A percentile compares a stretch with the other conserved stretches of the same genome.
phyloP scores from a whole-genome alignment of 2,797 vertebrate species.

The Micropoecilia bifurca region DNA sequence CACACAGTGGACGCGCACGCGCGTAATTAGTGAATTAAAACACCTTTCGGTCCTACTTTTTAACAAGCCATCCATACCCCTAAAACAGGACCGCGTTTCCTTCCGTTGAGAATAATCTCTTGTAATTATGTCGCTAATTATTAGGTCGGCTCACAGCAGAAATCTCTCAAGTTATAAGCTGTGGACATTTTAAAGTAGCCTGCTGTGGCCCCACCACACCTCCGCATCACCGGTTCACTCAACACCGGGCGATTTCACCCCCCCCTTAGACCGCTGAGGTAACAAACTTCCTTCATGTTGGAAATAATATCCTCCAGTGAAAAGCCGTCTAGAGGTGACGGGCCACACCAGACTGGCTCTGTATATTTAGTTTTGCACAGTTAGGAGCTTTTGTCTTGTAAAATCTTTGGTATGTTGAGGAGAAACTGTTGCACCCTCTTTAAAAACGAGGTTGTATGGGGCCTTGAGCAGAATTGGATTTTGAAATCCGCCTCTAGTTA shows the following conservation, averaged over 20 bases:
- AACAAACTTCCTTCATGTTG: slow-evolving; percentile 19
- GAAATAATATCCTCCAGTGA: slow-evolving; percentile 48
- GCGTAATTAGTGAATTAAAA: slow-evolving; percentile 3
- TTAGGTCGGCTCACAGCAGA: slow-evolving; percentile 35
- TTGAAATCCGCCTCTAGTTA: neutral
- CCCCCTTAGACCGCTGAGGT: slow-evolving; percentile 8
- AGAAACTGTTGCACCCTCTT: slow-evolving; percentile 7
- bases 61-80: slow-evolving; percentile 16
- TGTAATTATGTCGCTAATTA: slow-evolving; percentile 71
- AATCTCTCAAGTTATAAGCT: slow-evolving; percentile 27
- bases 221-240: slow-evolving; percentile 33
- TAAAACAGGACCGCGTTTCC: slow-evolving; percentile 39
- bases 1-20: neutral
- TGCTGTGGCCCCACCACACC: neutral
- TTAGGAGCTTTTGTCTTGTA: slow-evolving; percentile 8
- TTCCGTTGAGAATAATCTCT: slow-evolving; percentile 67
- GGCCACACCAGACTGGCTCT: neutral
- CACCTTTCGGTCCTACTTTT: neutral
- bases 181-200: slow-evolving; percentile 37
- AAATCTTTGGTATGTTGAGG: neutral
- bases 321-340: slow-evolving; percentile 32
- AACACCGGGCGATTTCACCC: slow-evolving; percentile 21
- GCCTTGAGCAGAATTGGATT: neutral
- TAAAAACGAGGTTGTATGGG: slow-evolving; percentile 10
- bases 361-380: slow-evolving; percentile 25